Evolutionary conservation across 2,888 invertebrate species (phyloP).

Genomic region (Carabus problematicus): DNA sequence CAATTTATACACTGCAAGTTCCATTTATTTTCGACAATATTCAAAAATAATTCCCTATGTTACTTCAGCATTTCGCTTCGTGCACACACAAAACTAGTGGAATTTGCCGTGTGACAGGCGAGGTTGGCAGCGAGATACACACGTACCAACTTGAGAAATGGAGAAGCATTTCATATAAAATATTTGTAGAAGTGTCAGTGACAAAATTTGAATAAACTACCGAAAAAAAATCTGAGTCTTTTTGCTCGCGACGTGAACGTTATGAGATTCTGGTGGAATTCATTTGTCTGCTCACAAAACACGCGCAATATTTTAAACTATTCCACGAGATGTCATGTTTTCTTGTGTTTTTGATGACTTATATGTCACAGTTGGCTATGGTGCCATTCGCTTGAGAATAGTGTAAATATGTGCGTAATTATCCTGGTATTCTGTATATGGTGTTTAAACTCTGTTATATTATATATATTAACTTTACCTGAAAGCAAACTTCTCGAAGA

Average conservation of each 20-base stretch:
- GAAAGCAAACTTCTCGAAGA: too few species aligned
- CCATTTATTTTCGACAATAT: constrained; percentile 6
- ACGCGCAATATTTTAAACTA: too few species aligned
- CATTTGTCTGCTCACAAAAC: constrained; percentile 31
- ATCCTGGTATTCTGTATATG: too few species aligned
- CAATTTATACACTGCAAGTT: too few species aligned
- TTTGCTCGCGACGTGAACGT: constrained; percentile 30
- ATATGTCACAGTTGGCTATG: too few species aligned
- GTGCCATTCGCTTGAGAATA: too few species aligned
- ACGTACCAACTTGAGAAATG: constrained; percentile 32
- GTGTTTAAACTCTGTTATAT: too few species aligned
- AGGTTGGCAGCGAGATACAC: not conserved
- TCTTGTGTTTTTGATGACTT: too few species aligned
- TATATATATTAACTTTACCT: too few species aligned
- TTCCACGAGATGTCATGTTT: too few species aligned
- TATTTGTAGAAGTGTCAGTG: constrained; percentile 42
- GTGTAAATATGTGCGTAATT: too few species aligned
- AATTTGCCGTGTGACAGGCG: constrained; percentile 9
- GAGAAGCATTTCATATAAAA: constrained; percentile 40
- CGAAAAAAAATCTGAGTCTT: constrained; percentile 8
- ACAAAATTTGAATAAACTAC: constrained; percentile 42
- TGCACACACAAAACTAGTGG: too few species aligned
- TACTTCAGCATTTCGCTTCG: constrained; percentile 29
- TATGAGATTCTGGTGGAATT: constrained; percentile 40
- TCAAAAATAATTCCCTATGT: constrained; percentile 28